A percentile compares a stretch with the other conserved stretches of the same genome.
Evolutionary conservation across 2,888 invertebrate genomes (phyloP).

Genomic region (Glyphotaelius pellucidus): DNA sequence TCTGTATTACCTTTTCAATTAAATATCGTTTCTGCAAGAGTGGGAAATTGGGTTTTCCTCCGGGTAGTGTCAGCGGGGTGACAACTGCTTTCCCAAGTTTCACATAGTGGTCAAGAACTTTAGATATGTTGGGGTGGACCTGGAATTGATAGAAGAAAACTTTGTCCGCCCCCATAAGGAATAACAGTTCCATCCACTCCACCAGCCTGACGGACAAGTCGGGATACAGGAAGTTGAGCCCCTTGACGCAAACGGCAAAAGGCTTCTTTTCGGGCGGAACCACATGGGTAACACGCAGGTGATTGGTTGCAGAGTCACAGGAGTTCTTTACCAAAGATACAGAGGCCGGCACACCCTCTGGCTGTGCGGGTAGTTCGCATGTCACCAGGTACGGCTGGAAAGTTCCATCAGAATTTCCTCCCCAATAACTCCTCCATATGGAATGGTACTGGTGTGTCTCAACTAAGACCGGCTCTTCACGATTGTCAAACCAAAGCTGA

Average conservation of each 20-base stretch:
- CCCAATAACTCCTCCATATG: slow-evolving; percentile 96
- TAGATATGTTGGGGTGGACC: slow-evolving; percentile 93
- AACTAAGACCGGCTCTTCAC: slow-evolving; percentile 87
- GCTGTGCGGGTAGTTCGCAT: slow-evolving; percentile 86
- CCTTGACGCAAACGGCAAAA: slow-evolving; percentile 96
- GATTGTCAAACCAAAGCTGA: slow-evolving; percentile 93
- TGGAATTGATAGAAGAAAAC: slow-evolving; percentile 93
- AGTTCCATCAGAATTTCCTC: slow-evolving; percentile 93
- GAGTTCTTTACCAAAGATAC: slow-evolving; percentile 91
- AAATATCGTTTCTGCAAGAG: slow-evolving; percentile 93
- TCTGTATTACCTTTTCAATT: slow-evolving; percentile 93
- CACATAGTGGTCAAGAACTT: slow-evolving; percentile 85
- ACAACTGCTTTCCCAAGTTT: slow-evolving; percentile 83
- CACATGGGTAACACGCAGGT: slow-evolving; percentile 88
- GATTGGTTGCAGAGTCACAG: slow-evolving; percentile 92
- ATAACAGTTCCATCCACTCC: slow-evolving; percentile 95
- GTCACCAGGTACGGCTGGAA: slow-evolving; percentile 94
- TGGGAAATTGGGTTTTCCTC: slow-evolving; percentile 93
- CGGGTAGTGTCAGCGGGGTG: slow-evolving; percentile 89
- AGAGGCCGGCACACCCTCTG: slow-evolving; percentile 81
- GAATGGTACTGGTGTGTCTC: slow-evolving; percentile 94
- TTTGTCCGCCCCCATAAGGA: slow-evolving; percentile 92
- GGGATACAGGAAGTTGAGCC: slow-evolving; percentile 93
- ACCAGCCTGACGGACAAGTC: slow-evolving; percentile 92
- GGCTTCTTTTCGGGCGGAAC: slow-evolving; percentile 84